Evolutionary conservation across 2,113 vertebrate genomes (phyloP), one percentile per base, ranked within the genome.

Genomic region (Neogale vison): DNA sequence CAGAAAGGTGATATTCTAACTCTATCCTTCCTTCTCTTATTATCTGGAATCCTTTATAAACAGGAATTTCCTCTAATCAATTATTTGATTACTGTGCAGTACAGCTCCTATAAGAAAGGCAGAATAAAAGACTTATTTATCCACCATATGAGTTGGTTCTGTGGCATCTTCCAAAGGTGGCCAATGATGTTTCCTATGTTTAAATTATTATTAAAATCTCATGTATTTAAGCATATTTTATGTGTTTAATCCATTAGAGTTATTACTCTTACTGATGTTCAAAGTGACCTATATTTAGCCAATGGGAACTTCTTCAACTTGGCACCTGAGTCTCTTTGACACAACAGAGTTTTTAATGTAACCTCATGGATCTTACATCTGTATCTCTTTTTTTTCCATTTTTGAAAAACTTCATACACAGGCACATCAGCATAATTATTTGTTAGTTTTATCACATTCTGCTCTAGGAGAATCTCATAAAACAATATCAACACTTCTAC

Each of bases 91-190:
- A 63, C 26, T 69, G 14, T 74, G 42, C 88, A n/a, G 81, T 76
- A 69, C 0, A 91, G 47, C n/a, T 94, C 13, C 59, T 13, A 23
- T 61, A 74, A 96, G 42, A 88, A 97, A 92, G 42, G 11, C 34
- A 83, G 74, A 88, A 91, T 61, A 67, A 95, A 88, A 77, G 4
- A 94, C n/a, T 42, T 36, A 95, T 45, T 93, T 45, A 88, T 21
- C 13, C 1, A 45, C 18, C 82, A 0, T 65, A 18, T 23, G 17
- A 74, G 20, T 57, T 89, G 42, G 23, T 21, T 71, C 29, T 17
- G 59, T 65, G 67, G 34, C 12, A 74, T 69, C 39, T 26, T 92
- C 61, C 69, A 96, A 96, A 96, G 13, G 31, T 89, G 6, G 7
- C 14, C 39, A 50, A 4, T 61, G 36, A 52, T 86, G 17, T 90